Percentiles rank a stretch among this genome's conserved stretches.
Conservation (phyloP, 2,113 vertebrate genomes). For the Cervus canadensis region DNA sequence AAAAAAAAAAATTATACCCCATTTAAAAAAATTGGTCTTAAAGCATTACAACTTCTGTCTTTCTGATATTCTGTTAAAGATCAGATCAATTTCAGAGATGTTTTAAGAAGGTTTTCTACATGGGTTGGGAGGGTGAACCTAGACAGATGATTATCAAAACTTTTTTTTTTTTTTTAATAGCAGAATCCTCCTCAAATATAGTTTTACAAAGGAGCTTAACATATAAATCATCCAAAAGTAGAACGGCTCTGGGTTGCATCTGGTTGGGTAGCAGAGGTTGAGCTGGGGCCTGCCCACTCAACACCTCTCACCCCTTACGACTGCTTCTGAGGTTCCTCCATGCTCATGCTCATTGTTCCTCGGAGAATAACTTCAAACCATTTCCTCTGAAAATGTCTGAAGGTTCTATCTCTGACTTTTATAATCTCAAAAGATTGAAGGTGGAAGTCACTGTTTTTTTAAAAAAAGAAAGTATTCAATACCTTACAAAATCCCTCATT, state of each 20-base stretch:
- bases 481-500: background rate
- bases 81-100: background rate
- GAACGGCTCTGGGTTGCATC: background rate
- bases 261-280: background rate
- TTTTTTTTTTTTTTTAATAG: background rate
- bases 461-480: background rate
- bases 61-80: background rate
- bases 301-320: background rate
- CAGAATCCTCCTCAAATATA: background rate
- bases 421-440: background rate
- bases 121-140: background rate
- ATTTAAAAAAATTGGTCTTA: background rate
- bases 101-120: background rate
- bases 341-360: background rate
- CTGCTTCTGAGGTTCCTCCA: background rate
- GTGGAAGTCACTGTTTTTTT: background rate
- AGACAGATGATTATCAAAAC: background rate
- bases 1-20: background rate
- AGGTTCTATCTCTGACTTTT: background rate
- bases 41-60: background rate
- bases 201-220: background rate
- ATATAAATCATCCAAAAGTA: background rate
- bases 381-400: background rate
- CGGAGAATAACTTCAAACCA: background rate
- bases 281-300: background rate